Conservation (phyloP, 2,797 vertebrate species). For the Spinus pinus region DNA sequence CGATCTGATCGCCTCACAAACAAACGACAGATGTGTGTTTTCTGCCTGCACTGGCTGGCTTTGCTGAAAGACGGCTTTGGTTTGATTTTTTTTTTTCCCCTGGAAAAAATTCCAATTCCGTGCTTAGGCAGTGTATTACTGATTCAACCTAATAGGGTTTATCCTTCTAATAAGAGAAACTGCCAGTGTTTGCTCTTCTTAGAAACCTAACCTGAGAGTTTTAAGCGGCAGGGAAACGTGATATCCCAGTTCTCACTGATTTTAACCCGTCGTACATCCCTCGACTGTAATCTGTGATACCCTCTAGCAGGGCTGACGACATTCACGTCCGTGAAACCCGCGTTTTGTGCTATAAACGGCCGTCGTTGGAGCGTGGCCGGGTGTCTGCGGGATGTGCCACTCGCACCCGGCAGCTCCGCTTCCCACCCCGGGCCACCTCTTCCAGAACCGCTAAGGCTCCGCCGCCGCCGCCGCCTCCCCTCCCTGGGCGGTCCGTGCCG, state of each 20-base stretch:
- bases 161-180: background rate
- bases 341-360: rapidly evolving
- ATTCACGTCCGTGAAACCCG: background rate
- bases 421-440: background rate
- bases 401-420: background rate
- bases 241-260: background rate
- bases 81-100: rapidly evolving
- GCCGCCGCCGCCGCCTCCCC: background rate
- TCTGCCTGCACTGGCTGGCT: background rate
- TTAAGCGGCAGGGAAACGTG: background rate
- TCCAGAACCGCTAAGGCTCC: background rate
- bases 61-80: background rate
- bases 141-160: background rate
- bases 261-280: background rate
- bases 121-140: background rate
- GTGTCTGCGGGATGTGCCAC: background rate
- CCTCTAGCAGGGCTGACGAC: background rate
- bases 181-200: background rate
- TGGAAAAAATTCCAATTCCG: background rate
- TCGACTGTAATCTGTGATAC: background rate
- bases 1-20: background rate
- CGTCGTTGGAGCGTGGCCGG: background rate
- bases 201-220: background rate
- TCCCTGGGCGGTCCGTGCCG: background rate
- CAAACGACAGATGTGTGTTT: background rate